Evolutionary conservation across 2,113 vertebrate species (phyloP), one percentile per base, ranked within the genome.

Genomic region (Etheostoma spectabile): DNA sequence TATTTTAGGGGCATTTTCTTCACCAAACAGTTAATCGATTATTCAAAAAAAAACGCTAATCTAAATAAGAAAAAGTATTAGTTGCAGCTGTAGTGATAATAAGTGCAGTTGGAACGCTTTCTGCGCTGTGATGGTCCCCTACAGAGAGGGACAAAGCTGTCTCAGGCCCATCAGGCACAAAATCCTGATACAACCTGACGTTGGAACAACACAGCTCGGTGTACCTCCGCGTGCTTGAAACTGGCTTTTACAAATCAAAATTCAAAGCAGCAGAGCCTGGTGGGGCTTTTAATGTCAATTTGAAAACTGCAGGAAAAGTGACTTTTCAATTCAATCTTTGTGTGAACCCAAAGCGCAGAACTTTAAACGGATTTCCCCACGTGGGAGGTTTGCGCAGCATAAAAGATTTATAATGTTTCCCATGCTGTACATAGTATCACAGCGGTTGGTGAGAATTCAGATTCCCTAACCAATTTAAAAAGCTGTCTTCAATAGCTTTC

Each of bases 181-280:
- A 82, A 90, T 82, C 79, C 92, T 85, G 87, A 95, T 88, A 5
- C 61, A 73, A 92, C 55, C 85, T 72, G 94, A 92, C 92, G 84
- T 30, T 38, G 52, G 79, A 77, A 93, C 90, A 93, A 92, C 86
- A 4, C 38, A 0, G 77, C 86, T 51, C 74, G n/a, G 86, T 15
- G 66, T 86, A 83, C 76, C 81, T 69, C 71, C 30, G 24, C 65
- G 0, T 65, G 87, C 83, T 74, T 82, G 86, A 95, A 79, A 74
- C 55, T 51, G 73, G 77, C 85, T 84, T 91, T 85, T 56, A 73
- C 77, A 75, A 91, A 93, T 93, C 81, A 80, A 84, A 91, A 85
- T 84, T 79, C 35, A 79, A 74, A 88, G 86, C 14, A 12, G 51
- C 33, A 18, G 72, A 86, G 13, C 56, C 76, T 22, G 82, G 19